A percentile compares a stretch with the other conserved stretches of the same genome.
Conservation (phyloP, 2,113 vertebrate species). For the Indri indri region DNA sequence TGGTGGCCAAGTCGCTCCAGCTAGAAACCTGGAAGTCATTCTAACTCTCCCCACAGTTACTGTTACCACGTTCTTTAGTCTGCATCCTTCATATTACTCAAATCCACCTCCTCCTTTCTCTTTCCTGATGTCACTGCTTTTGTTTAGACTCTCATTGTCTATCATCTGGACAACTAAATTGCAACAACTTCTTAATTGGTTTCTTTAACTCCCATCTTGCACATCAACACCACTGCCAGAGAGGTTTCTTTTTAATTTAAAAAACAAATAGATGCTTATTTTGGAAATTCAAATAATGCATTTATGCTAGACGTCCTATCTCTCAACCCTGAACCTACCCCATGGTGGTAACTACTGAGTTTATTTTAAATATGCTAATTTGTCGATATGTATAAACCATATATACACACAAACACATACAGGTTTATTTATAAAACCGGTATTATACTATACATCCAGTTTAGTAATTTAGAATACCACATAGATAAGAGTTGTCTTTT, state of each 20-base stretch:
- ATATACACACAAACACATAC: background rate
- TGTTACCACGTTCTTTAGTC: background rate
- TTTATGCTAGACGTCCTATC: background rate
- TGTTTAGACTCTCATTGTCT: conserved; percentile 26
- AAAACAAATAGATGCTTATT: background rate
- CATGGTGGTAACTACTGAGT: background rate
- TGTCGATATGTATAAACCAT: background rate
- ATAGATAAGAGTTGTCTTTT: background rate
- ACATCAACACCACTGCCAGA: background rate
- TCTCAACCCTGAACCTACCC: background rate
- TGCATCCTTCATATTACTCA: background rate
- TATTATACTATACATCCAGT: background rate
- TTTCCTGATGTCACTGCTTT: background rate
- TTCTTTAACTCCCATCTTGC: background rate
- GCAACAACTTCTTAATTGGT: conserved; percentile 2
- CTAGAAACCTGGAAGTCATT: background rate
- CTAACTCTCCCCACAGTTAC: background rate
- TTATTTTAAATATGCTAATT: background rate
- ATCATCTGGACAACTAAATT: conserved; percentile 41
- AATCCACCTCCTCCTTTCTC: background rate
- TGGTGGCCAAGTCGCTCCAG: background rate
- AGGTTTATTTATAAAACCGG: background rate
- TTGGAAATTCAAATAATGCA: conserved; percentile 8
- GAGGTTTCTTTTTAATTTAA: conserved; percentile 13
- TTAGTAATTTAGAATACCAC: background rate